Evolutionary conservation across 2,888 invertebrate genomes (phyloP).

Genomic region (Blastobasis lacticolella): DNA sequence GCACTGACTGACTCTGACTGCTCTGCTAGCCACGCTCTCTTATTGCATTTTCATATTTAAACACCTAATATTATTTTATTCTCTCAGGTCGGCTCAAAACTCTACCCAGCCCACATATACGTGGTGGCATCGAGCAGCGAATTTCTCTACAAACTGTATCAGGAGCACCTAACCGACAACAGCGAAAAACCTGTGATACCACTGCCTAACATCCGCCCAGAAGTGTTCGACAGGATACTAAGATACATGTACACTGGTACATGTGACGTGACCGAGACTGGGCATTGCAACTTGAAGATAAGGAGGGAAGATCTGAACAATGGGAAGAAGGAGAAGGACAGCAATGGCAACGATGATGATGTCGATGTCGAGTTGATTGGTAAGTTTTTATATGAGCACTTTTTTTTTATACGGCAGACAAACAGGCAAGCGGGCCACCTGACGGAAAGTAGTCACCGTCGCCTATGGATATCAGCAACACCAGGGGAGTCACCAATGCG

Average conservation of each 20-base stretch:
- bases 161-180: conserved; percentile 31
- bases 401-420: too few relatives aligned
- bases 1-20: too few relatives aligned
- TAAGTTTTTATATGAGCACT: conserved; percentile 18
- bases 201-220: conserved; percentile 72
- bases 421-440: too few relatives aligned
- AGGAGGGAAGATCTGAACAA: conserved; percentile 50
- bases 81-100: conserved; percentile 71
- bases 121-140: conserved; percentile 79
- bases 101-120: conserved; percentile 82
- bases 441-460: too few relatives aligned
- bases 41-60: too few relatives aligned
- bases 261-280: conserved; percentile 75
- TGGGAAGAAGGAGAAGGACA: conserved; percentile 42
- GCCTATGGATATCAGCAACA: too few relatives aligned
- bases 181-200: conserved; percentile 52
- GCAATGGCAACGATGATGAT: conserved; percentile 21
- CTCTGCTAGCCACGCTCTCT: too few relatives aligned
- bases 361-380: conserved; percentile 41
- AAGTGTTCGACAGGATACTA: conserved; percentile 82
- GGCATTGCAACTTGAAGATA: conserved; percentile 61
- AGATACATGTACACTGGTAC: conserved; percentile 78
- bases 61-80: background rate
- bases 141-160: conserved; percentile 74
- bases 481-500: too few relatives aligned